Base-by-base conservation (phyloP, 2,888 invertebrate species). In the Chirona hameri region DNA sequence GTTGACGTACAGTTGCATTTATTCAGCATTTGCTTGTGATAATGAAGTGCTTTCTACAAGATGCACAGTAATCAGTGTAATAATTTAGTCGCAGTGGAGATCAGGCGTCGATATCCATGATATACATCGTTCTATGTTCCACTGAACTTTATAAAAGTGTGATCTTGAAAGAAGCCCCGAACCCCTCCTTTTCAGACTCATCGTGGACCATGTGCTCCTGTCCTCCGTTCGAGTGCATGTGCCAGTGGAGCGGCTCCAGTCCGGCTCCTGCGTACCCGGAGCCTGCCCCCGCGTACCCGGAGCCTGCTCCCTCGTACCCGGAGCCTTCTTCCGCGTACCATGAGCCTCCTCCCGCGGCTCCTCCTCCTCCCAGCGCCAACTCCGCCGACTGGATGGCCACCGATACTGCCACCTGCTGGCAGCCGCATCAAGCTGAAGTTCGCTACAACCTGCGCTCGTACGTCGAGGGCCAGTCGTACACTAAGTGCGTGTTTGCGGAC, bases 201-300 rank as follows among this genome's bases (percentile, higher is more conserved):
- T 69, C 69, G 12, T 69, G 69, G 69, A 69, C 10, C 69, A 12
- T 76, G 76, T 76, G 76, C 76, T 76, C 76, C 5, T 76, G 76
- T 29, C 76, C 76, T 5, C 76, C 76, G 39, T 76, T 76, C 76
- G 76, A 76, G 76, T 76, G 76, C 39, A 21, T 76, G 21, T 76
- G 76, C 39, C 76, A 76, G 7, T 76, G 76, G 76, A 39, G 21
- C 21, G 39, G 76, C 76, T 76, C 76, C 76, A 39, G 76, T 21
- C 39, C 76, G 76, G 39, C 76, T 24, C 76, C 76, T 5, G 76
- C 27, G 0, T 76, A 76, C 76, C 76, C 31, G 39, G 76, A 76
- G 76, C 76, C 76, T 4, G n/a, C n/a, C n/a, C n/a, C n/a, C n/a
- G n/a, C n/a, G n/a, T n/a, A n/a, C n/a, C n/a, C n/a, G n/a, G n/a